A percentile compares a stretch with the other conserved stretches of the same genome.
Conservation (phyloP, 1,140 invertebrate genomes). For the Rhizoglyphus robini region DNA sequence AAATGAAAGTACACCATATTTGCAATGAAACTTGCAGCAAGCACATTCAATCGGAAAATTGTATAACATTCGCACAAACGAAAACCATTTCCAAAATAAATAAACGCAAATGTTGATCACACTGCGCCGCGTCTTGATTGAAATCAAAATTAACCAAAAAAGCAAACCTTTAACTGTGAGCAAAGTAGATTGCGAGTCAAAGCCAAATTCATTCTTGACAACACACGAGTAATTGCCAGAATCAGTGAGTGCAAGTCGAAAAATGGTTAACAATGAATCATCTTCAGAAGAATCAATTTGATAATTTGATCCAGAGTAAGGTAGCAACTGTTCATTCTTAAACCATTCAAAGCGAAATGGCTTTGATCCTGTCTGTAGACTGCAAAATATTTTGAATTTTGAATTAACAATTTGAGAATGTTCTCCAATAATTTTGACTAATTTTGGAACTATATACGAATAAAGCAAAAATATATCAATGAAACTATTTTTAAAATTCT, state of each 20-base stretch:
- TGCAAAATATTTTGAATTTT: background rate
- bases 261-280: constrained; percentile 13
- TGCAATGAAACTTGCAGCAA: too few species aligned
- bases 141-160: background rate
- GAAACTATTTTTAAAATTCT: background rate
- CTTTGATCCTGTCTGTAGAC: background rate
- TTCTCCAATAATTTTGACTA: background rate
- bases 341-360: background rate
- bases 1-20: too few species aligned
- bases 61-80: too few species aligned
- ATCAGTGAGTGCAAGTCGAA: background rate
- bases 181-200: background rate
- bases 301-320: background rate
- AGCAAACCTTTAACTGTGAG: constrained; percentile 7
- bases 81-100: too few species aligned
- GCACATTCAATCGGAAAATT: too few species aligned
- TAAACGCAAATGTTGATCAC: too few species aligned
- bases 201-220: background rate
- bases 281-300: background rate
- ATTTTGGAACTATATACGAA: constrained; percentile 12
- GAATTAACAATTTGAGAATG: background rate
- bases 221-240: constrained; percentile 8
- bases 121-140: background rate
- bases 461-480: background rate
- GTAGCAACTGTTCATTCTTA: background rate